A percentile compares a stretch with the other conserved stretches of the same genome.
Evolutionary conservation across 2,888 invertebrate genomes (phyloP).

Genomic region (Incurvaria masculella): DNA sequence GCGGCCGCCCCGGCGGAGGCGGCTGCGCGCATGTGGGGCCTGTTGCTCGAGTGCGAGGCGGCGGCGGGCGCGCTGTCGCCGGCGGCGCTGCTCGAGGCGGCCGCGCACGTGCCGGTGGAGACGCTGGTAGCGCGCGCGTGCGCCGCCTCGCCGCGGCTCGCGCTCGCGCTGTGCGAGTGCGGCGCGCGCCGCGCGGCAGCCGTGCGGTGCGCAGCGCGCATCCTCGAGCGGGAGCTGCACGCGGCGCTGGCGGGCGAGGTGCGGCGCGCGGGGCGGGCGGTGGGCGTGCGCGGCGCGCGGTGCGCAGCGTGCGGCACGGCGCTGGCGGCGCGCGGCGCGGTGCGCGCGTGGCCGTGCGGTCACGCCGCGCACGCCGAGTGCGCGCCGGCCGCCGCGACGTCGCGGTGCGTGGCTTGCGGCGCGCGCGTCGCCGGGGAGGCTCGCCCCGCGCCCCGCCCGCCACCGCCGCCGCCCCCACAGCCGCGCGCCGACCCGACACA

Average conservation of each 20-base stretch:
- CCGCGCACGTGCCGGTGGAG: conserved; percentile 31
- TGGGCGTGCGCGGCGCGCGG: conserved; percentile 29
- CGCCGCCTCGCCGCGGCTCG: conserved; percentile 3
- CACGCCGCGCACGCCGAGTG: conserved; percentile 39
- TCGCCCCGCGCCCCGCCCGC: conserved; percentile 20
- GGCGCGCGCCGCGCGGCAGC: conserved; percentile 13
- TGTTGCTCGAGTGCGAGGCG: conserved; percentile 15
- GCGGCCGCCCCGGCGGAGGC: conserved; percentile 26
- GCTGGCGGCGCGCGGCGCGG: conserved; percentile 19
- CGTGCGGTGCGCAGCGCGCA: conserved; percentile 17
- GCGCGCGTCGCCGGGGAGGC: conserved; percentile 21
- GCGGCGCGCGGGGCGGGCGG: conserved; percentile 23
- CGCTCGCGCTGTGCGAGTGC: not conserved
- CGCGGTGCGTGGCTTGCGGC: conserved; percentile 34
- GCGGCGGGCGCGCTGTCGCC: conserved; percentile 15
- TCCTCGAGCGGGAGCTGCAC: conserved; percentile 15
- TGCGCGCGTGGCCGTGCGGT: conserved; percentile 13
- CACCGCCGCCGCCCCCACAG: conserved; percentile 10
- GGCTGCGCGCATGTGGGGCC: conserved; percentile 31
- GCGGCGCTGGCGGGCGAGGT: conserved; percentile 22
- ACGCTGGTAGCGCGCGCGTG: conserved; percentile 24
- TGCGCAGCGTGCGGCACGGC: conserved; percentile 31
- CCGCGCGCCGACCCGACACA: conserved; percentile 11
- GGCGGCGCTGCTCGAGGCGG: conserved; percentile 33
- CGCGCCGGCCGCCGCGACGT: conserved; percentile 25